phyloP scores from a whole-genome alignment of 2,113 vertebrate species.

The Nibea coibor region DNA sequence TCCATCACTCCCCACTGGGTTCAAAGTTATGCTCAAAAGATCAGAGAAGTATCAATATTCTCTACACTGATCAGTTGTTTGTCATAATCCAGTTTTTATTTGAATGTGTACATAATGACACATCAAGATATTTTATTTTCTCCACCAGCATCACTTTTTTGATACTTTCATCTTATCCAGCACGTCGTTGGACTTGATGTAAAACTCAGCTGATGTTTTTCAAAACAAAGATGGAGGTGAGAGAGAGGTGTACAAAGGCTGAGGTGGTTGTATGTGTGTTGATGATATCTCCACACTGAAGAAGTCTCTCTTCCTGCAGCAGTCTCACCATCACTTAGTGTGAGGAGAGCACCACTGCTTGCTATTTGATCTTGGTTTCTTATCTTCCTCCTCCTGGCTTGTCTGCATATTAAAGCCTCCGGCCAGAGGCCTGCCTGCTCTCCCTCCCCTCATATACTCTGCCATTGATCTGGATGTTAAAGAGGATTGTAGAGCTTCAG shows the following conservation, averaged over 20 bases:
- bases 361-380: conserved; percentile 48
- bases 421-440: conserved; percentile 10
- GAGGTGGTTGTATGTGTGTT: background rate
- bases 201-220: too few species aligned
- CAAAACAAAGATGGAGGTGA: too few species aligned
- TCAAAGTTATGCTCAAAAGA: too few species aligned
- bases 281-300: background rate
- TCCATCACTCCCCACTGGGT: too few species aligned
- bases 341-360: conserved; percentile 1
- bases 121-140: background rate
- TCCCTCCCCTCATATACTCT: conserved; percentile 3
- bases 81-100: too few species aligned
- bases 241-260: too few species aligned
- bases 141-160: background rate
- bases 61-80: too few species aligned
- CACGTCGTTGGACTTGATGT: background rate
- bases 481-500: background rate
- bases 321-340: background rate
- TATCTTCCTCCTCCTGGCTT: conserved; percentile 29
- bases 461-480: conserved; percentile 5
- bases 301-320: background rate
- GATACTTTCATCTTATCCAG: background rate
- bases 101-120: background rate
- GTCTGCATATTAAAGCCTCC: conserved; percentile 35
- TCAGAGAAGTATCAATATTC: too few species aligned